Evolutionary conservation across 2,888 invertebrate species (phyloP).

Genomic region (Boloria selene): DNA sequence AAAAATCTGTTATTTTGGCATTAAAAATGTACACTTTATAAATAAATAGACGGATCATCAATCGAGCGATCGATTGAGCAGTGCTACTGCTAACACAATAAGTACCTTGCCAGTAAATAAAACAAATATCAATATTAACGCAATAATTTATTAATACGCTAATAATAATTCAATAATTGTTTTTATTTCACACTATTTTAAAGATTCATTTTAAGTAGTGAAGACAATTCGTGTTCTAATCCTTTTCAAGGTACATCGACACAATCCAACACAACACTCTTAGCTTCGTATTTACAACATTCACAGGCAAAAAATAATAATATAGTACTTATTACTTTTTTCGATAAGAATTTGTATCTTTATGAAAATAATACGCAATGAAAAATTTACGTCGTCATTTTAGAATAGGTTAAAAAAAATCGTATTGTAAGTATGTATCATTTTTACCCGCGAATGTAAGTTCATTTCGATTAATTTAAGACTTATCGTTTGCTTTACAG

Average conservation of each 20-base stretch:
- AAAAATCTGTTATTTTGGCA: too few relatives aligned
- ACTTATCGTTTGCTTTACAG: too few relatives aligned
- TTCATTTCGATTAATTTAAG: too few relatives aligned
- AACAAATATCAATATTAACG: constrained; percentile 55
- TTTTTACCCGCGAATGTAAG: too few relatives aligned
- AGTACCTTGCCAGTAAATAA: background rate
- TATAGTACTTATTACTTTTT: constrained; percentile 23
- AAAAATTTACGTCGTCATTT: too few relatives aligned
- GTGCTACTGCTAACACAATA: background rate
- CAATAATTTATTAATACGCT: constrained; percentile 80
- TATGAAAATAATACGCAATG: too few relatives aligned
- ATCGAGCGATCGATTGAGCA: too few relatives aligned
- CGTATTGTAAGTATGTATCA: too few relatives aligned
- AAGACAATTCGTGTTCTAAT: constrained; percentile 55
- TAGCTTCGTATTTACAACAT: constrained; percentile 41
- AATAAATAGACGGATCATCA: too few relatives aligned
- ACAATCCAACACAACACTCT: constrained; percentile 23
- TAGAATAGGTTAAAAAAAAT: too few relatives aligned
- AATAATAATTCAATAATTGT: constrained; percentile 78
- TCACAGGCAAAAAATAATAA: constrained; percentile 41
- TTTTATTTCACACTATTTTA: constrained; percentile 69
- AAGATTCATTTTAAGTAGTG: constrained; percentile 69
- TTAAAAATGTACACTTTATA: too few relatives aligned
- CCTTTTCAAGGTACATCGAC: constrained; percentile 30
- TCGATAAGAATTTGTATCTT: constrained; percentile 21